phyloP scores from a whole-genome alignment of 2,797 vertebrate genomes.

The Takifugu ocellatus region DNA sequence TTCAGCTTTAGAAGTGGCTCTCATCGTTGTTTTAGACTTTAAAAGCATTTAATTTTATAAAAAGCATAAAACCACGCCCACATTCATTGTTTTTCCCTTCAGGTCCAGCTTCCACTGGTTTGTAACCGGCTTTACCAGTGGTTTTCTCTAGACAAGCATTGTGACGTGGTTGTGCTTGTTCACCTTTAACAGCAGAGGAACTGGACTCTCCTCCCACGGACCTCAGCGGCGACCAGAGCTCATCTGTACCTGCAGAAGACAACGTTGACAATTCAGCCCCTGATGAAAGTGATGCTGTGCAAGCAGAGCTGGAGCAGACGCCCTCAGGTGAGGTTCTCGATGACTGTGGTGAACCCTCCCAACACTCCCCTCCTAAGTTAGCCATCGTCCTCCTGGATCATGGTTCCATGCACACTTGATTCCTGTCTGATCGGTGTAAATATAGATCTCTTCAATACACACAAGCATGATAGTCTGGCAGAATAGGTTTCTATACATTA shows the following conservation, averaged over 20 bases:
- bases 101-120: neutral
- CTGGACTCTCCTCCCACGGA: slow-evolving; percentile 4
- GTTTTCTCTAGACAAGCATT: neutral
- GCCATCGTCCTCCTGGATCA: no score
- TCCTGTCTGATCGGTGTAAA: no score
- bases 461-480: neutral
- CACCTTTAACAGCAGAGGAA: slow-evolving; percentile 9
- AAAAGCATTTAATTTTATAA: neutral
- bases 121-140: no score
- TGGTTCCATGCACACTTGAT: no score
- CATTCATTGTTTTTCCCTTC: neutral
- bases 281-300: neutral
- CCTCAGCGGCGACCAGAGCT: slow-evolving; percentile 10
- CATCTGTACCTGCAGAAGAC: slow-evolving; percentile 14
- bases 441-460: no score
- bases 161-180: neutral
- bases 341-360: slow-evolving; percentile 49
- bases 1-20: neutral
- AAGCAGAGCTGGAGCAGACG: slow-evolving; percentile 35
- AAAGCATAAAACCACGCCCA: neutral
- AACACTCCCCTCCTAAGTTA: neutral
- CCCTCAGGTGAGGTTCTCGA: slow-evolving; percentile 60
- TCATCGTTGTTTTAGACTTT: neutral
- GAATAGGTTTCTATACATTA: neutral
- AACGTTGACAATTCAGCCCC: neutral